Base-by-base conservation (phyloP, 2,888 invertebrate genomes). In the Aquatica leii region DNA sequence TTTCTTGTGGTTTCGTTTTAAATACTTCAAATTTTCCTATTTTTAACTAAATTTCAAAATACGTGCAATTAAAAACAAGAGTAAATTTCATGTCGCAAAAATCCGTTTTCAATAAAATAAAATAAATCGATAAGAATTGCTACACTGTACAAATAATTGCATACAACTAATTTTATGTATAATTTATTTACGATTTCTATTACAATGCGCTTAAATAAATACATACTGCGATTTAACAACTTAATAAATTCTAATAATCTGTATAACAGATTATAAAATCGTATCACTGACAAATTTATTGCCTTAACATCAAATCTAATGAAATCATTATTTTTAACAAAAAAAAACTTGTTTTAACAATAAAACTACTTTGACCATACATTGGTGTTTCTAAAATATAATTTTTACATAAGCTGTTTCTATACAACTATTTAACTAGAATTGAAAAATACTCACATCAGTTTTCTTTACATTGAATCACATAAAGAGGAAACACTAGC, bases 261-360 rank as follows among this genome's bases (percentile, higher is more conserved):
- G 78, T 78, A 78, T 78, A 74, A 78, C 78, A 78, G 77, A 78
- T 77, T 75, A 76, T 73, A 58, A 59, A n/a, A 24, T 73, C 62
- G 71, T 75, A 76, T 76, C 74, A 74, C 76, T 73, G 72, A 69
- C 65, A 61, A 64, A 65, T 58, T 69, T 68, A 68, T 69, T 72
- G 67, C 59, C 59, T 66, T 62, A 59, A 66, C 64, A 66, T 59
- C 50, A 59, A 67, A 49, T 60, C 50, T 57, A 48, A 51, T 34
- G 48, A 57, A 57, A 40, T 31, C 31, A 24, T 20, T 49, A n/a
- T 24, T 24, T 24, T 2, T 24, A 24, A 24, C 24, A 24, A 24
- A 49, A 20, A 11, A 46, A 34, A 72, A 72, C 70, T 71, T 74
- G 73, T 71, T 70, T 68, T 71, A 71, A 74, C 68, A 73, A 70